Evolutionary conservation across 2,113 vertebrate species (phyloP).

Genomic region (Pavo muticus): DNA sequence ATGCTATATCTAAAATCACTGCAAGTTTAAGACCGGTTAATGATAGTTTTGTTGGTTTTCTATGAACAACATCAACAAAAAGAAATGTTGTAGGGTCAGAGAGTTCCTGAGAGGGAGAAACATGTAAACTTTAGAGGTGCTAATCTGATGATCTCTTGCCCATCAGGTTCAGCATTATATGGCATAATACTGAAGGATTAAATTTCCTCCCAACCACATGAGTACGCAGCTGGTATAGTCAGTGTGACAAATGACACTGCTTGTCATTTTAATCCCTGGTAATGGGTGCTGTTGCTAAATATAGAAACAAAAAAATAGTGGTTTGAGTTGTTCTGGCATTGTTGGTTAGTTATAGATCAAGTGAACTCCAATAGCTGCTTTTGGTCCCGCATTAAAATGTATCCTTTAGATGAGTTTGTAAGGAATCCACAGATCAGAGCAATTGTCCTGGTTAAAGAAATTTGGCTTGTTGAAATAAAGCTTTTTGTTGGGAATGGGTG

Average conservation of each 20-base stretch:
- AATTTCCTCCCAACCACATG: background rate
- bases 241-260: background rate
- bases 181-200: background rate
- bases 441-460: conserved; percentile 19
- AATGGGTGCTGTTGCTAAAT: background rate
- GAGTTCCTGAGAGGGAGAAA: background rate
- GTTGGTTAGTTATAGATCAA: background rate
- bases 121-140: background rate
- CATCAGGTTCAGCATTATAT: background rate
- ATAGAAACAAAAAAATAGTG: background rate
- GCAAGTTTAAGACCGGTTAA: background rate
- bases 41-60: background rate
- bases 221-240: background rate
- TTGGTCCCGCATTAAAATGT: background rate
- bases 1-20: background rate
- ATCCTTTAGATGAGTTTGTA: background rate
- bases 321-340: background rate
- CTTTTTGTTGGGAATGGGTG: background rate
- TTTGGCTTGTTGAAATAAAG: background rate
- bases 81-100: background rate
- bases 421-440: background rate
- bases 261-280: background rate
- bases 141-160: background rate
- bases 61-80: background rate
- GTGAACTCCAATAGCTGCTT: background rate